Evolutionary conservation across 2,113 vertebrate species (phyloP), one percentile per base, ranked within the genome.

Genomic region (Hipposideros armiger): DNA sequence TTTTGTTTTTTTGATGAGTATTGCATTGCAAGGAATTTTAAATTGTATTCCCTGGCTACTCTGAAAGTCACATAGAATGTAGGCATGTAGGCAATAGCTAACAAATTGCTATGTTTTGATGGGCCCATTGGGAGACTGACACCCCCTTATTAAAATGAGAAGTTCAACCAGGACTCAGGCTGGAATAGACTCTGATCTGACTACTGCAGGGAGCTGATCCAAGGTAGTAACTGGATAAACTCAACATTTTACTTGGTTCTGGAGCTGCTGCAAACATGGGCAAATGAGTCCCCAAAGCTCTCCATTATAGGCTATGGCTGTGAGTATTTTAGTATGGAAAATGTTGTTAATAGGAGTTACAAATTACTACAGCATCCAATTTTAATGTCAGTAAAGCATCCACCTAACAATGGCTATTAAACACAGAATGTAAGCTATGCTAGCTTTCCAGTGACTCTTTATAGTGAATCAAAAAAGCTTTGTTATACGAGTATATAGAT

Each of bases 21-120:
- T n/a, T 77, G 36, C 32, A 73, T 11, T 74, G 56, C 32, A 56
- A 50, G 76, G 36, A 50, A 62, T 94, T 94, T 91, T 54, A 77
- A 77, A 95, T 96, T 92, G 83, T 52, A 89, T 42, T 95, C 52
- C 90, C 36, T 66, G 76, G 8, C 42, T 94, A 20, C 36, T 3
- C n/a, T 83, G 17, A 82, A 95, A 40, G 24, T 62, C 20, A 45
- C 13, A 69, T 50, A 47, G 50, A 77, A 81, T 22, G 64, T 36
- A 56, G 11, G 54, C 42, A 81, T 22, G 64, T 36, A 56, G 11
- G 54, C 42, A 84, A 82, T 17, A 80, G 30, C 69, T 50, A 72
- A 4, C 14, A 24, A 36, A 90, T n/a, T 5, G 8, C 52, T 58
- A 62, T 40, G 20, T 11, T n/a, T 45, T 70, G 15, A 56, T 19